Evolutionary conservation across 2,113 vertebrate genomes (phyloP), one percentile per base, ranked within the genome.

Genomic region (Pleuronectes platessa): DNA sequence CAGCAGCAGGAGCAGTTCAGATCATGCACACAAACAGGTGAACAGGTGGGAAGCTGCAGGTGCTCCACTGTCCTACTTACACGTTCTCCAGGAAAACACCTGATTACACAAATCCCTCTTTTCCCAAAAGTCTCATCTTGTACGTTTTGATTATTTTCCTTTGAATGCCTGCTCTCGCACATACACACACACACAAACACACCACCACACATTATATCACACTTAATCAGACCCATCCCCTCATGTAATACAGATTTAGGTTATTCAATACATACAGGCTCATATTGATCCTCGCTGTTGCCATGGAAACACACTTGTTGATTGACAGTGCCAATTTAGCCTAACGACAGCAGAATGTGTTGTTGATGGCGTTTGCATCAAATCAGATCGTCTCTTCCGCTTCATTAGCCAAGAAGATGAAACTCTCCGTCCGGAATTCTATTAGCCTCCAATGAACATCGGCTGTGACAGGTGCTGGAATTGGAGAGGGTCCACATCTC

Each of bases 261-360:
- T 79, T 54, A 58, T 47, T 79, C 53, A 7, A 14, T 18, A 20
- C 15, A 47, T 47, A 61, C 56, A 54, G 12, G 35, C 55, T 74
- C 24, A 21, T 62, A 82, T 73, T 68, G 79, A 86, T 83, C 75
- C 55, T 51, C 37, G 17, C 56, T 21, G 81, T 85, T 86, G 40
- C 77, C 77, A 68, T 45, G 61, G 79, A 65, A 79, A 68, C 72
- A 59, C 31, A 49, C 10, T 35, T 63, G 58, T 85, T 85, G 84
- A 93, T 24, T 40, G 87, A 89, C 89, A 84, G 63, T 17, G 49
- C 55, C 69, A 83, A 87, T 85, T 88, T 81, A 75, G 37, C 40
- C 54, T 20, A 67, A 58, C 59, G 66, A 58, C 75, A 66, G 76
- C 63, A 69, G 64, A 84, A 75, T 65, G 58, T 62, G 63, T 79